Evolutionary conservation across 2,113 vertebrate genomes (phyloP), one percentile per base, ranked within the genome.

Genomic region (Colaptes auratus): DNA sequence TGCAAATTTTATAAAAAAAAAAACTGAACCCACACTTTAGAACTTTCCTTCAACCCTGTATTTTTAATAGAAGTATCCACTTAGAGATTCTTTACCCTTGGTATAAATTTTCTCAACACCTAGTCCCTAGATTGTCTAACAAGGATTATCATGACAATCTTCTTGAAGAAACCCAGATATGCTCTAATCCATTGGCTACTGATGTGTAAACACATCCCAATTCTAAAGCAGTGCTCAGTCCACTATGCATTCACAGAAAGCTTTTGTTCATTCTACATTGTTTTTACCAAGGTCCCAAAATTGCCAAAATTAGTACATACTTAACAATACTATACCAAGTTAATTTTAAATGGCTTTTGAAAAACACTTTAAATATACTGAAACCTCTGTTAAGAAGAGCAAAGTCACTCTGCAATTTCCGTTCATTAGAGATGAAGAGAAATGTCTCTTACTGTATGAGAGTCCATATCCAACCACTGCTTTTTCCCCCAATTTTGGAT

Each of bases 381-480:
- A 92, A 89, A 59, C 10, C 27, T 91, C 78, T 59, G 16, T 13
- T 46, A 84, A 76, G 25, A 87, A 53, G 5, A 82, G 39, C 23
- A 89, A 89, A 82, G 79, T 77, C 39, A 91, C 52, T 93, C 77
- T 19, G 44, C 31, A 42, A 71, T 83, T 92, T 75, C 79, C 75
- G 83, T 85, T 91, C 53, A 70, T 60, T 89, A 94, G 69, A 88
- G 58, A 96, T 2, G 61, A 94, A 46, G 84, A 95, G 67, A 94
- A 91, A 88, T 92, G 91, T 92, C 71, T 94, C 91, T 95, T 92
- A 87, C 72, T 95, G 91, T 96, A 91, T 33, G 31, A 71, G 76
- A 95, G 76, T 95, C 94, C 95, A 92, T 86, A 91, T 90, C 87
- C 89, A 92, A 91, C 75, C 89, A 94, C 2, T 93, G 78, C 87